phyloP scores from a whole-genome alignment of 2,888 invertebrate genomes.

The Spodoptera exigua region DNA sequence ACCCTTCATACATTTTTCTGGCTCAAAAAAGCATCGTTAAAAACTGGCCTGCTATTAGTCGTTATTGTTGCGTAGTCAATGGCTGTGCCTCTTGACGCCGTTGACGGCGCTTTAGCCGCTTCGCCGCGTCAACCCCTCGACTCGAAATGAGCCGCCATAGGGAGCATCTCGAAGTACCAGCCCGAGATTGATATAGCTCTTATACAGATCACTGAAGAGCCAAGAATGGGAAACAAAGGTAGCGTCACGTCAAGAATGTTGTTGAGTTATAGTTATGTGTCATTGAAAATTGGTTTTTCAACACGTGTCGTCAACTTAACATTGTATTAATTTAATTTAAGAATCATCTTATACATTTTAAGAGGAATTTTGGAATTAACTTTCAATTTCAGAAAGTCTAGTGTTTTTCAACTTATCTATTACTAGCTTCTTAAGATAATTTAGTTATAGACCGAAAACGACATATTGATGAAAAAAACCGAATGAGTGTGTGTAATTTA shows the following conservation, averaged over 20 bases:
- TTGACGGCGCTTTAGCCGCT: constrained; percentile 72
- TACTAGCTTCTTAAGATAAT: no score
- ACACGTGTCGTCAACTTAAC: background rate
- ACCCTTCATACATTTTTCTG: constrained; percentile 24
- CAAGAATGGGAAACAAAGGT: no score
- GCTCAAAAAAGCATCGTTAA: constrained; percentile 61
- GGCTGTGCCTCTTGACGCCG: constrained; percentile 68
- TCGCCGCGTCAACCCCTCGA: constrained; percentile 71
- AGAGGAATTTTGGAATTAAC: no score
- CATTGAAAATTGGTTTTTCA: no score
- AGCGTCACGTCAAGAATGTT: no score
- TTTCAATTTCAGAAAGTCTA: no score
- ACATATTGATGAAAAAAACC: no score
- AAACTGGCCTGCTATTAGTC: constrained; percentile 69
- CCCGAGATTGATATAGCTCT: constrained; percentile 55
- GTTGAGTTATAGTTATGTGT: no score
- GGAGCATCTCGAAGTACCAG: constrained; percentile 46
- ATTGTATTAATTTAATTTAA: background rate
- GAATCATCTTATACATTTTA: no score
- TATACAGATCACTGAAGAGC: constrained; percentile 31
- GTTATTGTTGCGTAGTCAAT: constrained; percentile 78
- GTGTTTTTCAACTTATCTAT: no score
- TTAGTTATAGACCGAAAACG: no score
- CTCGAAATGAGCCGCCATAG: constrained; percentile 66
- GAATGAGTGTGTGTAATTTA: no score